Evolutionary conservation across 2,888 invertebrate genomes (phyloP), one percentile per base, ranked within the genome.

Genomic region (Cremastobaeus sp.): DNA sequence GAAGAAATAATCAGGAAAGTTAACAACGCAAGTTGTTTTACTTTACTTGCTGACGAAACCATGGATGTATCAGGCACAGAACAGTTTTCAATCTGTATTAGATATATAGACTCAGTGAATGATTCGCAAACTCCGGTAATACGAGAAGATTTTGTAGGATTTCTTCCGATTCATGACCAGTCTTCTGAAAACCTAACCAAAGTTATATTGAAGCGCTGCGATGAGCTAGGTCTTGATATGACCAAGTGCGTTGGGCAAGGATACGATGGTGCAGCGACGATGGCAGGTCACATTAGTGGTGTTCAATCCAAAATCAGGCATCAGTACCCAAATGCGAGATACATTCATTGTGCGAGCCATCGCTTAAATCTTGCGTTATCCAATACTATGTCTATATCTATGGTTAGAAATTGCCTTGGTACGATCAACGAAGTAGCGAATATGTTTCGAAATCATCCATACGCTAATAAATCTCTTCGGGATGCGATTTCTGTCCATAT

Each of bases 231-330:
- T 21, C 59, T 34, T 12, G 41, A 62, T 17, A 43, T 59, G 32
- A 4, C n/a, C 15, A 39, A 79, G 45, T 81, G 76, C 54, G 77
- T 82, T 34, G 79, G 79, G 4, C 76, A 76, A 62, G 81, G 82
- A 8, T 81, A 76, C 59, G 82, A 82, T 45, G 81, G 81, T 12
- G 82, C 79, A 72, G 74, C 79, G 8, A 79, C 80, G 37, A 82
- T 84, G 82, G 64, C 80, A n/a, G 81, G 81, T 45, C 78, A 80
- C 66, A 76, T 76, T 15, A 64, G 70, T 64, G 82, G 82, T 17
- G 82, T 81, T 32, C 79, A 81, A 72, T 69, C 69, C 21, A 78
- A 79, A 43, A 32, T 82, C 17, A 59, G 74, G 34, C 65, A 81
- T 64, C 76, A 81, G 65, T 80, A 82, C 60, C 54, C 74, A 20